Evolutionary conservation across 2,113 vertebrate genomes (phyloP), one percentile per base, ranked within the genome.

Genomic region (Spea bombifrons): DNA sequence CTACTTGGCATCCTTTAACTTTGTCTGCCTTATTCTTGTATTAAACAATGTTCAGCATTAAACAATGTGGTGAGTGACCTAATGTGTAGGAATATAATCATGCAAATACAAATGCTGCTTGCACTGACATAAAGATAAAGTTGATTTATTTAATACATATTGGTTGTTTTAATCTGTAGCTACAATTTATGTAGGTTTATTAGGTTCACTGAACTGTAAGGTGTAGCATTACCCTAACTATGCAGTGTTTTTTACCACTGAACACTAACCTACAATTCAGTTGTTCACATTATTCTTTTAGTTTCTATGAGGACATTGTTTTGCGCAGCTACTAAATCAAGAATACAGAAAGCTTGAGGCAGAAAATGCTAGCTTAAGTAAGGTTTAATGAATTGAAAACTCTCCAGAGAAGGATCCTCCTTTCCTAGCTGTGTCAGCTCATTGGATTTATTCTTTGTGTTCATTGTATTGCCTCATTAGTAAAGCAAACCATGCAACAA

Each of bases 281-380:
- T 59, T 59, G 55, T 59, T 59, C 12, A 1, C 15, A 4, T 8
- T 4, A 59, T 59, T 59, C 4, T 7, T 53, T 59, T 59, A 12
- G 55, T 13, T 59, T 59, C 55, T 13, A 59, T 13, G 10, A 59
- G 55, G 3, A 59, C 10, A 59, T 59, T 5, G 55, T 12, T 59
- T 5, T 13, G 15, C 55, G 12, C 1, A 13, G 15, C 7, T 59
- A 13, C 15, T 59, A 59, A 59, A 59, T 59, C 55, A 9, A 5
- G 12, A 4, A 59, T 59, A 13, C 55, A 9, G 55, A 59, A 12
- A 59, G 55, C 55, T 59, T 59, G 55, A 5, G 55, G 55, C 55
- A 59, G 55, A 59, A 59, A 59, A 59, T 7, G 55, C 55, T 59
- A 59, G 55, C 55, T 59, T 59, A 59, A 59, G 55, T 59, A 59